Base-by-base conservation (phyloP, 1,140 invertebrate genomes). In the Eufriesea mexicana region DNA sequence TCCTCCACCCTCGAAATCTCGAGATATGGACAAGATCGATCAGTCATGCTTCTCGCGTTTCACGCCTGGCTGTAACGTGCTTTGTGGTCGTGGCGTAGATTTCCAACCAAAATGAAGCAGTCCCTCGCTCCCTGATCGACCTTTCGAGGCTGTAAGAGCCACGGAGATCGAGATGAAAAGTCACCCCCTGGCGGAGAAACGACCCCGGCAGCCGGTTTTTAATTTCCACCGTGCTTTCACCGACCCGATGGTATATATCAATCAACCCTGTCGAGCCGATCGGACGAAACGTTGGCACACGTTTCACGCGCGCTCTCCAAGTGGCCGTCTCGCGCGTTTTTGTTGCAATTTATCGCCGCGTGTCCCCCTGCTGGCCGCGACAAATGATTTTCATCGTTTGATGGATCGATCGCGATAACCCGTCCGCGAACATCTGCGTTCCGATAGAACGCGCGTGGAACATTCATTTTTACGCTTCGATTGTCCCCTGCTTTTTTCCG, bases 81-180 rank as follows among this genome's bases (percentile, higher is more conserved):
- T 35, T 86, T 78, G 84, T 81, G 70, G 77, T 66, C 59, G 70
- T 64, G 75, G 72, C 86, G 75, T 61, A 59, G 78, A 84, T 86
- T 82, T 68, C 84, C 81, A 76, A 35, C 35, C 35, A 4, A 35
- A 35, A 35, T 35, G 35, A 4, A 35, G 35, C 35, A 35, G 4
- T 4, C 47, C 10, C 12, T 49, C 49, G 2, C 49, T 67, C 70
- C 82, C 81, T 59, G 82, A 88, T 88, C 84, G 84, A 54, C 77
- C 51, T 86, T 88, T 81, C 67, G 82, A 51, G 18, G 51, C 28
- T 61, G 23, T n/a, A 57, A 42, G 55, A 64, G 62, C 18, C 2
- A 2, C 61, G 28, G 18, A 23, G 23, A 18, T 42, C 4, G 35
- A 25, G 28, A 6, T 51, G 42, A 20, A 61, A 8, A 55, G 18